Base-by-base conservation (phyloP, 2,797 vertebrate genomes). In the Sylvia borin region DNA sequence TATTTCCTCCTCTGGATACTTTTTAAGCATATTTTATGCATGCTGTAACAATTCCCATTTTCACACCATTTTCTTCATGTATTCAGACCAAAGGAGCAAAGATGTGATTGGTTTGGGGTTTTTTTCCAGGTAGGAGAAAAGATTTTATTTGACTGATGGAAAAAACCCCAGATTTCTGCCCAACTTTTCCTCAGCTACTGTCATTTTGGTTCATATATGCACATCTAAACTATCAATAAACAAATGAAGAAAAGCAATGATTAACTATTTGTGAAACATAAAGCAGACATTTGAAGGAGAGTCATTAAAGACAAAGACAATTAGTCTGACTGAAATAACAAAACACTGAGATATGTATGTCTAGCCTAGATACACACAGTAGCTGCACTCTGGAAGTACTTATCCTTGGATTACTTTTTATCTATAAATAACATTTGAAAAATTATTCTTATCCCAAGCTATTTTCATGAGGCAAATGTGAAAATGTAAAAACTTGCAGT, bases 231-330 rank as follows among this genome's bases (percentile, higher is more conserved):
- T 48, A 68, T 83, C 55, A 89, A 64, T 85, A 96, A 93, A 95
- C 86, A 76, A 42, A 92, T 77, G 65, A 97, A 96, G 88, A 92
- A 96, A 96, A 75, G 47, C 36, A 22, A 94, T 93, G 90, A 96
- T 95, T 93, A 97, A 96, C 75, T 93, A 96, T 92, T 96, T 92
- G 58, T 71, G 92, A 97, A 97, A 96, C 85, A 95, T 77, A 96
- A 94, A 97, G 62, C 88, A 97, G 95, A 97, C 62, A 55, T 87
- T 95, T 79, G 55, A 94, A 93, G 65, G 58, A 93, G 66, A 90
- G 48, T 97, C 90, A 92, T 93, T 95, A 96, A 97, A 91, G 92
- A 90, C 82, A 97, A 97, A 96, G 95, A 97, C 95, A 98, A 97
- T 96, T 97, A 97, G 95, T 96, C 89, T 96, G 93, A 88, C 92